These are phyloP conservation scores for Philhelius pedissequus DNA, from an alignment of 2,888 invertebrate genomes.

Conservation along the genomic window DNA sequence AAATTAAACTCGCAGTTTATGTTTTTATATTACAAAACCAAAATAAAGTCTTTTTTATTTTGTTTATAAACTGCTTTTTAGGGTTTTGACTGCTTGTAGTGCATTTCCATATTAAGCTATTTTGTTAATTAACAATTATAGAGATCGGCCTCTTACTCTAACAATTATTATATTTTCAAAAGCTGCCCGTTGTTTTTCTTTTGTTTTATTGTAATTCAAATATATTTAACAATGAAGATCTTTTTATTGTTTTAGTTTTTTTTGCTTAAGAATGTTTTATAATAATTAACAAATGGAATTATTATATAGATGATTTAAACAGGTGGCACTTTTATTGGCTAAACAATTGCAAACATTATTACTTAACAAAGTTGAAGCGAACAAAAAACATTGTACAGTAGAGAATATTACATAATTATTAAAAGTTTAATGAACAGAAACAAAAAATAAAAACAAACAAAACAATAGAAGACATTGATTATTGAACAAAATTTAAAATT, in stretches of 20 bases:
- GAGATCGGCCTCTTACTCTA: constrained; percentile 4
- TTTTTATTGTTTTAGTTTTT: constrained; percentile 55
- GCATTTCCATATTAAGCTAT: constrained; percentile 43
- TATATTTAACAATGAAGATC: constrained; percentile 42
- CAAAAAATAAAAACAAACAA: constrained; percentile 20
- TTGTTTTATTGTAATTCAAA: too few species aligned
- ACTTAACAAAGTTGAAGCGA: neutral
- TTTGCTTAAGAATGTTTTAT: neutral
- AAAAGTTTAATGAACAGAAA: constrained; percentile 32
- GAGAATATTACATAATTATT: constrained; percentile 45
- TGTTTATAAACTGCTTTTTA: constrained; percentile 1
- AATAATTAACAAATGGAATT: neutral
- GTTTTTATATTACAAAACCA: neutral
- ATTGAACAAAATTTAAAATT: constrained; percentile 20
- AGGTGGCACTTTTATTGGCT: neutral
- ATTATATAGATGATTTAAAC: neutral
- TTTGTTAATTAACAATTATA: neutral
- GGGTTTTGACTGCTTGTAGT: constrained; percentile 26
- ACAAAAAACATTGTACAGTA: constrained; percentile 49
- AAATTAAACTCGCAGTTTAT: neutral
- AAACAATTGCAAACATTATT: neutral
- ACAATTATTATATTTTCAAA: constrained; percentile 8
- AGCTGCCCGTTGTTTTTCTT: constrained; percentile 35
- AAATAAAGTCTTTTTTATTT: neutral
- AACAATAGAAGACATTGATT: constrained; percentile 29